These are phyloP conservation scores for Lepidurus apus DNA, from an alignment of 1,140 invertebrate species.

Conservation along the genomic window DNA sequence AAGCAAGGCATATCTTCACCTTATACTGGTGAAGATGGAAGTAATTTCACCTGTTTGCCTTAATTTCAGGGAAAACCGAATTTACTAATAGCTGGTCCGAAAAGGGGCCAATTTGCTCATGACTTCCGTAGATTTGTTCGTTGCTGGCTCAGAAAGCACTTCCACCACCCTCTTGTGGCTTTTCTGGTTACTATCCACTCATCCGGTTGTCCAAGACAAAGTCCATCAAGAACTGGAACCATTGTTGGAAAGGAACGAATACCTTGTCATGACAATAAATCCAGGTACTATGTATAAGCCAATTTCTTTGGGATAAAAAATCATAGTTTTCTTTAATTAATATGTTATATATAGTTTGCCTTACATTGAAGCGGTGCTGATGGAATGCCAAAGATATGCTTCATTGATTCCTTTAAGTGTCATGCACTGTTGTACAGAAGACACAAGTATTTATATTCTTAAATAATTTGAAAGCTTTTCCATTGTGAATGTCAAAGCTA, in stretches of 20 bases:
- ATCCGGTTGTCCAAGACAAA: slow-evolving; percentile 60
- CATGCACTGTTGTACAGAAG: too few species aligned
- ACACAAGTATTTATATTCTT: too few species aligned
- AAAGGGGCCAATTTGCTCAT: slow-evolving; percentile 36
- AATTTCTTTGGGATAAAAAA: neutral
- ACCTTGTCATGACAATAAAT: slow-evolving; percentile 31
- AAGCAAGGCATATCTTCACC: neutral
- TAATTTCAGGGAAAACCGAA: neutral
- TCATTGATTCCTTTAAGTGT: too few species aligned
- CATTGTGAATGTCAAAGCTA: too few species aligned
- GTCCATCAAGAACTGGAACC: slow-evolving; percentile 60
- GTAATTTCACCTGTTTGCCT: neutral
- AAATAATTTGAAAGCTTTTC: too few species aligned
- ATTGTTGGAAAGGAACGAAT: slow-evolving; percentile 45
- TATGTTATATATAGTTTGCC: neutral
- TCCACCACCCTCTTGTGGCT: slow-evolving; percentile 64
- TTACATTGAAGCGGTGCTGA: slow-evolving; percentile 14
- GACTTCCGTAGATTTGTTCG: slow-evolving; percentile 39
- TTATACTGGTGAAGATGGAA: neutral
- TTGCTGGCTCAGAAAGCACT: slow-evolving; percentile 55
- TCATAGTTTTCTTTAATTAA: neutral
- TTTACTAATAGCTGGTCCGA: neutral
- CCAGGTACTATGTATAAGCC: neutral
- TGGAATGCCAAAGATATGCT: neutral
- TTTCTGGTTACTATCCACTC: slow-evolving; percentile 58